Evolutionary conservation across 2,113 vertebrate genomes (phyloP), one percentile per base, ranked within the genome.

Genomic region (Phyllopteryx taeniolatus): DNA sequence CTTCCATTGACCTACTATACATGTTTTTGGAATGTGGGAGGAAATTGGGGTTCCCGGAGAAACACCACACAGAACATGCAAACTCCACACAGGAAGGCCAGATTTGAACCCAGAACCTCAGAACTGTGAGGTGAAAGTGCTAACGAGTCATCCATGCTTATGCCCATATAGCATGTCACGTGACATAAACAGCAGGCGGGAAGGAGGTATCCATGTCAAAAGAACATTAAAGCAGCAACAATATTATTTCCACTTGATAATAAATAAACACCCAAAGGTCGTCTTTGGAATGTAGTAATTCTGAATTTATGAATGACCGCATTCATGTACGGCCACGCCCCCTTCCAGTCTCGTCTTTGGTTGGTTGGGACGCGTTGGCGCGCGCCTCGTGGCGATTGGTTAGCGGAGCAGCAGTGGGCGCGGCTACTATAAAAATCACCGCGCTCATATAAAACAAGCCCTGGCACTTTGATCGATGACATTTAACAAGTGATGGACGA

Each of bases 301-400:
- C 89, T 62, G 71, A 81, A 73, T 86, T 92, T 91, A 92, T 94
- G 93, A 94, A 94, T 94, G 93, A 93, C 78, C 79, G 88, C 84
- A 91, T 94, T 93, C 92, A 93, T 93, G 63, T 0, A 0, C 57
- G 82, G 42, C 84, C 91, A 88, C 91, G 85, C 92, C 91, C 73
- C 77, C 42, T 44, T 12, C 15, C 8, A 46, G 42, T 19, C 42
- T 63, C 80, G n/a, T 65, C 73, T 72, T 43, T 7, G 64, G 60
- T 44, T 51, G 5, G 57, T 69, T 73, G 76, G 80, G 81, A 80
- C 72, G 72, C 77, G 63, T 76, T 82, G 82, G 83, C 54, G 57
- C 56, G 39, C 68, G 78, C 85, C 80, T 81, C 67, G 8, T 76
- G 71, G 78, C 81, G 27, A 93, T 92, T 93, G 91, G 92, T 72